Conservation (phyloP, 2,888 invertebrate genomes). For the Kryphioiulus occultus region DNA sequence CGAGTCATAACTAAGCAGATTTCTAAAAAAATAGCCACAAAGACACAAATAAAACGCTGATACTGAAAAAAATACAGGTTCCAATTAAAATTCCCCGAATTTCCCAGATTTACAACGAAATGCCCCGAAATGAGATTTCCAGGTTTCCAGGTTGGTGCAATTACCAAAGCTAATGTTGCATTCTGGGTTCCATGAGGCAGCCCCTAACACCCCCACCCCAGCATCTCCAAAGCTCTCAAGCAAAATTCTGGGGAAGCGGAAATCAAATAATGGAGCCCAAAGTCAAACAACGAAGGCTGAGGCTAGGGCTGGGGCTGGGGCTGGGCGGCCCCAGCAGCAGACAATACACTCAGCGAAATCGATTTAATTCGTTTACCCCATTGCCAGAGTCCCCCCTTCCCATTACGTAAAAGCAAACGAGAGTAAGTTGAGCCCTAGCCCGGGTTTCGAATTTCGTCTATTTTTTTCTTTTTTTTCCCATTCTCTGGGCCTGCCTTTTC, state of each 20-base stretch:
- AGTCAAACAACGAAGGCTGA: neutral
- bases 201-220: no score
- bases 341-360: constrained; percentile 30
- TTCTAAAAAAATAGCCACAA: no score
- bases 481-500: neutral
- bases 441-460: constrained; percentile 1
- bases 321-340: neutral
- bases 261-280: constrained; percentile 31
- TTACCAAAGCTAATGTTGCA: no score
- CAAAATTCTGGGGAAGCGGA: neutral
- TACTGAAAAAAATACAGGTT: no score
- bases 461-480: constrained; percentile 13
- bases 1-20: no score
- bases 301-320: neutral
- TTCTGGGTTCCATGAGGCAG: no score
- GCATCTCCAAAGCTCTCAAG: neutral
- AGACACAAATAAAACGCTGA: no score
- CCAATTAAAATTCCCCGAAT: no score
- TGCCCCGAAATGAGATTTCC: no score
- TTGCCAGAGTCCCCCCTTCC: neutral
- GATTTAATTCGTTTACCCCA: constrained; percentile 15
- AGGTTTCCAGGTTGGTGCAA: no score
- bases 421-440: neutral
- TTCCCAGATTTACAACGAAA: no score
- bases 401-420: constrained; percentile 40